Evolutionary conservation across 1,140 invertebrate species (phyloP).

Genomic region (Drosophila cardini): DNA sequence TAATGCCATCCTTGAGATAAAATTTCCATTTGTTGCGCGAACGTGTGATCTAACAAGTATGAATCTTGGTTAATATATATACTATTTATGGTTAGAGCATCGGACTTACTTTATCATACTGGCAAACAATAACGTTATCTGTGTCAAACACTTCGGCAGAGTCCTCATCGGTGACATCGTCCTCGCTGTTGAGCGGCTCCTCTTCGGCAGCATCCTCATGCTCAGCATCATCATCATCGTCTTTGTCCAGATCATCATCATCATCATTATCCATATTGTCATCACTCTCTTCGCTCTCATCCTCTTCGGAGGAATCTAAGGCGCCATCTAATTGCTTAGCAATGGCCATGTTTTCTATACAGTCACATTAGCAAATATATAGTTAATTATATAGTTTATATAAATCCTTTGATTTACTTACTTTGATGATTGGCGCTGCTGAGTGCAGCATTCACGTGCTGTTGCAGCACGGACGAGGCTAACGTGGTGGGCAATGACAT

Average conservation of each 20-base stretch:
- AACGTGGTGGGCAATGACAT: constrained; percentile 91
- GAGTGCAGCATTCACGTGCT: constrained; percentile 93
- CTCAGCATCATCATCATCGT: constrained; percentile 90
- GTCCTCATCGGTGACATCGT: constrained; percentile 99
- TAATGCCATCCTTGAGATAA: constrained; percentile 99
- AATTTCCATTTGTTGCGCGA: constrained; percentile 99
- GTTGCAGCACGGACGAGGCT: constrained; percentile 92
- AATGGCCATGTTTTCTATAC: constrained; percentile 70
- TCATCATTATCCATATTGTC: constrained; percentile 89
- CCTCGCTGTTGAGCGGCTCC: constrained; percentile 97
- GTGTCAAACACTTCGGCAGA: constrained; percentile 97
- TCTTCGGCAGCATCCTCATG: constrained; percentile 92
- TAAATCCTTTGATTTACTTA: constrained; percentile 40
- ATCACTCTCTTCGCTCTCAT: constrained; percentile 89
- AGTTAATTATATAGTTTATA: background rate
- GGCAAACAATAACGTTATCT: constrained; percentile 99
- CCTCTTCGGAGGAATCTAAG: constrained; percentile 91
- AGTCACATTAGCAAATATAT: background rate
- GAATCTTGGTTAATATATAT: constrained; percentile 3
- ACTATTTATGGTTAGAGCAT: background rate
- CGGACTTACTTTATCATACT: constrained; percentile 96
- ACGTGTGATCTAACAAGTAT: constrained; percentile 92
- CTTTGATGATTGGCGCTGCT: constrained; percentile 85
- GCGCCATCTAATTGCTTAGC: constrained; percentile 88
- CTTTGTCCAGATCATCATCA: constrained; percentile 91